Percentiles rank a stretch among this genome's conserved stretches.
phyloP scores from a whole-genome alignment of 2,113 vertebrate species.

The Dasyornis broadbenti region DNA sequence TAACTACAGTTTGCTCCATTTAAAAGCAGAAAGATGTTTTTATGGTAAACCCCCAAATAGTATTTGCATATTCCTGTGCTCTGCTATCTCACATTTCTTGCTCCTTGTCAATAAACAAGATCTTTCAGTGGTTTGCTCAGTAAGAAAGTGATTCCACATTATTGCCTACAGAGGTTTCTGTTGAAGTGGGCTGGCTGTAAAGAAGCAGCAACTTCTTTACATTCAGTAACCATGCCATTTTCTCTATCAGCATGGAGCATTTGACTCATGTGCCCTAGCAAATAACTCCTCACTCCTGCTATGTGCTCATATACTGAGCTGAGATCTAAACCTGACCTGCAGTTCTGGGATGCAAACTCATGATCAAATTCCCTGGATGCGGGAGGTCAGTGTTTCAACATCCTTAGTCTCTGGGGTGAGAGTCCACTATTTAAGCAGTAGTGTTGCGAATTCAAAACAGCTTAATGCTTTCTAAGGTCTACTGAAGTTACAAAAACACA shows the following conservation, averaged over 20 bases:
- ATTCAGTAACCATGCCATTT: constrained; percentile 31
- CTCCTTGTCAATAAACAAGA: background rate
- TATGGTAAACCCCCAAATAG: constrained; percentile 17
- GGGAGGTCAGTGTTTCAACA: background rate
- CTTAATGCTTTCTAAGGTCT: constrained; percentile 26
- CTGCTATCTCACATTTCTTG: background rate
- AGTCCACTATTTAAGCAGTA: constrained; percentile 5
- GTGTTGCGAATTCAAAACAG: background rate
- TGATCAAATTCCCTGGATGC: background rate
- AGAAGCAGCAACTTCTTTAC: background rate
- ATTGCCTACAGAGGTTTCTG: background rate
- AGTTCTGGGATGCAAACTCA: constrained; percentile 22
- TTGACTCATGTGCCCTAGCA: constrained; percentile 33
- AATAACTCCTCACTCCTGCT: constrained; percentile 24
- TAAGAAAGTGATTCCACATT: background rate
- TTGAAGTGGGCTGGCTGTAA: constrained; percentile 1
- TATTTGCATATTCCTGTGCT: background rate
- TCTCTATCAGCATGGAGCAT: constrained; percentile 22
- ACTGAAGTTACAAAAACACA: constrained; percentile 9
- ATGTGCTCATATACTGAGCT: background rate
- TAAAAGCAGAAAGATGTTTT: constrained; percentile 20
- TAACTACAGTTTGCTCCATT: constrained; percentile 10
- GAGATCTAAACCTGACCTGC: constrained; percentile 14
- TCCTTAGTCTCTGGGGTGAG: background rate
- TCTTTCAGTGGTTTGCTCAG: background rate